Evolutionary conservation across 2,113 vertebrate species (phyloP).

Genomic region (Oxyruncus cristatus): DNA sequence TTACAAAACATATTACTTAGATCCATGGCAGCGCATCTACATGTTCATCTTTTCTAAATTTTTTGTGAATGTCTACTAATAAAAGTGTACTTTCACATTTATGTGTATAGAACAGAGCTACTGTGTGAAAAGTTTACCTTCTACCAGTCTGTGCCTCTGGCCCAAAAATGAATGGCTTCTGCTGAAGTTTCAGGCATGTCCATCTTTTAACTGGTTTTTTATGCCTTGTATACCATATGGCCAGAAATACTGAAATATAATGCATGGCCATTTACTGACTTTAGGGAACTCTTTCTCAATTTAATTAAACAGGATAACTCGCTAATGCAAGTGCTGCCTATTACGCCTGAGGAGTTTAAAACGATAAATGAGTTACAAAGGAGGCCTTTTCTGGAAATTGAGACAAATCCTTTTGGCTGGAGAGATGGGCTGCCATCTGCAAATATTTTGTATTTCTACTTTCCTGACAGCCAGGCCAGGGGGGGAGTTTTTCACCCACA

Average conservation of each 20-base stretch:
- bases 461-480: neutral
- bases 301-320: neutral
- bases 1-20: neutral
- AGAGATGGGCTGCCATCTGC: neutral
- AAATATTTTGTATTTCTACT: neutral
- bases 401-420: neutral
- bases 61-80: neutral
- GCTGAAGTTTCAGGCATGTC: neutral
- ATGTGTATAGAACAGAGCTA: neutral
- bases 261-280: neutral
- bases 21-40: neutral
- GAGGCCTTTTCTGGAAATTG: neutral
- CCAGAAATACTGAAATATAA: neutral
- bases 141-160: neutral
- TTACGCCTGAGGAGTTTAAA: neutral
- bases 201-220: neutral
- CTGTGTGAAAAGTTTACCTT: neutral
- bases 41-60: neutral
- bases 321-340: neutral
- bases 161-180: neutral
- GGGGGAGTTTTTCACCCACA: fast-evolving
- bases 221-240: neutral
- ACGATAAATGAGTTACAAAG: neutral
- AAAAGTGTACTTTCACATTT: neutral
- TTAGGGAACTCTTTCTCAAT: neutral